Base-by-base conservation (phyloP, 2,888 invertebrate genomes). In the Bellardia pandia region DNA sequence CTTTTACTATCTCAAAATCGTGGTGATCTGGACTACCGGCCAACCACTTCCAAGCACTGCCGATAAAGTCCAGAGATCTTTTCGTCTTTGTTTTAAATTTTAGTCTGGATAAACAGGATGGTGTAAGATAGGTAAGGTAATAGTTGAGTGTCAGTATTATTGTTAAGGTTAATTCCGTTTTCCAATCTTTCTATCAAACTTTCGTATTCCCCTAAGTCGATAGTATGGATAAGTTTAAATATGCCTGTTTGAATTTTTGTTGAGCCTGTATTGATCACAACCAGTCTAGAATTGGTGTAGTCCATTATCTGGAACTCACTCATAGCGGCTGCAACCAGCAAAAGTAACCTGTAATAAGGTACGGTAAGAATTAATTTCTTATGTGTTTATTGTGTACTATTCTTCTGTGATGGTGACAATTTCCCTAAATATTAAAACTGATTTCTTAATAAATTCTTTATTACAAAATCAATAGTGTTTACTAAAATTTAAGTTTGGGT, bases 221-320 rank as follows among this genome's bases (percentile, higher is more conserved):
- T 60, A 4, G 74, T 45, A 45, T 60, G 45, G 30, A 74, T n/a
- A 14, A 74, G 14, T 48, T 75, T 75, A n/a, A 75, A 75, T 11
- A 48, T 33, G 11, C 75, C 62, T 0, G 56, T 62, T 9, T 75
- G 62, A 11, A 48, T 48, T n/a, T 48, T 62, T 13, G 60, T 48
- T 14, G 48, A 48, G 5, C 62, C 37, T 13, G 33, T 48, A 3
- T 45, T 58, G 33, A 74, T 23, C n/a, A 48, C 62, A 13, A 62
- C 13, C 4, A 75, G 48, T 75, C 60, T 75, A 11, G 71, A 37
- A 11, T 71, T 53, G 8, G 53, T 53, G 37, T 53, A 71, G 4
- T 71, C 53, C 37, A 53, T 53, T 45, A 60, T 62, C 48, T 62
- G 60, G 45, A 74, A 60, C 0, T 75, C 60, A 2, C 48, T 4